Evolutionary conservation across 2,113 vertebrate species (phyloP), one percentile per base, ranked within the genome.

Genomic region (Polyodon spathula): DNA sequence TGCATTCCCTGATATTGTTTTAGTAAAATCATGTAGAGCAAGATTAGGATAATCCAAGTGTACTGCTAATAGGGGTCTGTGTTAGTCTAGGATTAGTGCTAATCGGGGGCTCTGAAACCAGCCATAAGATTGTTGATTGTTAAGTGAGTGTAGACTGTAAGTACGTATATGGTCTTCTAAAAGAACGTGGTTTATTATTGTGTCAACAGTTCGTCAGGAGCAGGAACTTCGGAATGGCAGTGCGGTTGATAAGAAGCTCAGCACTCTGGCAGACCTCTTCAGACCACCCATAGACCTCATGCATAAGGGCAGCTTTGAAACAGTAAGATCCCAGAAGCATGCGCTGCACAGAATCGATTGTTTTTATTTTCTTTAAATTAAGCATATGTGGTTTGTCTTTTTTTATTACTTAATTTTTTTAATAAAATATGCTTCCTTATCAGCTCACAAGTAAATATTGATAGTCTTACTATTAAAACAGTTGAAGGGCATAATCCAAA

Each of bases 271-370:
- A 59, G 96, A 99, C 76, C 90, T 99, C 37, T 99, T 99, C 79
- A 90, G 96, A 64, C 96, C 96, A 57, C 96, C 96, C 62, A 97
- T 99, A 69, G 96, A 99, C 71, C 87, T 99, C 76, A 98, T 99
- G 94, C 95, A 99, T 84, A 99, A 98, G 86, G 96, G 96, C 80
- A 98, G 95, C 84, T 99, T 99, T 87, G 95, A 98, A 82, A 97
- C 95, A 68, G 96, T 98, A 77, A 84, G 90, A 71, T 5, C 46
- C 9, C 14, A 44, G 42, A 42, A 14, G 10, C 11, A 8, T 12
- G 10, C 44, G 15, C 9, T 42, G 37, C 42, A 12, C 17, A 58
- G 1, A 38, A 16, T 46, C 41, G 11, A 17, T 12, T 37, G 4
- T 14, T n/a, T 14, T 27, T 41, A 6, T 41, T 60, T 12, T n/a